A percentile compares a stretch with the other conserved stretches of the same genome.
These are phyloP conservation scores for Lates calcarifer DNA, from an alignment of 2,113 vertebrate species.

Conservation along the genomic window DNA sequence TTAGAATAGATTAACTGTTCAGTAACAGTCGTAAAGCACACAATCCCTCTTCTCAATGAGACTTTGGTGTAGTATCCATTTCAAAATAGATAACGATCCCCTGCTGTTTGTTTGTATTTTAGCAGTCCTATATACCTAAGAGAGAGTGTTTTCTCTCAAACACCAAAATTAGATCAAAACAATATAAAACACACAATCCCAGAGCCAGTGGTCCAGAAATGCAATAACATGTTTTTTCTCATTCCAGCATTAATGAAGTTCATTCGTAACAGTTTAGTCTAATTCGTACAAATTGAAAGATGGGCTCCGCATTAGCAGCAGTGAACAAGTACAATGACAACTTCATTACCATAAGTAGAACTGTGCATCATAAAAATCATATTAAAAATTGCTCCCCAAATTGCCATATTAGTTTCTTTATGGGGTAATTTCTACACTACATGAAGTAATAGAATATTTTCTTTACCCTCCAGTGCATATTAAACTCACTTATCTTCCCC, in stretches of 20 bases:
- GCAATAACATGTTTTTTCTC: conserved; percentile 79
- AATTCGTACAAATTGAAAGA: conserved; percentile 92
- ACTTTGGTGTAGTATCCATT: conserved; percentile 67
- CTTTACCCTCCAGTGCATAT: conserved; percentile 99
- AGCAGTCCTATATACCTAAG: conserved; percentile 72
- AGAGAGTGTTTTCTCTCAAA: conserved; percentile 73
- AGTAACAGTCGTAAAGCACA: conserved; percentile 60
- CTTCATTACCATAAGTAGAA: conserved; percentile 99
- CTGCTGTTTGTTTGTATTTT: conserved; percentile 81
- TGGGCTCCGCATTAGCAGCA: conserved; percentile 92
- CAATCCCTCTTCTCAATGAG: conserved; percentile 77
- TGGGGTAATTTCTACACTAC: conserved; percentile 98
- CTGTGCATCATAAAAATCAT: conserved; percentile 98
- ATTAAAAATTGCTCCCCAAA: conserved; percentile 99
- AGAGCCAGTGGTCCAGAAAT: conserved; percentile 80
- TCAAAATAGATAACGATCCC: conserved; percentile 74
- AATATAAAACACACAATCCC: conserved; percentile 81
- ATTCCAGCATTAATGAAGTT: conserved; percentile 87
- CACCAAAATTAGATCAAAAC: conserved; percentile 81
- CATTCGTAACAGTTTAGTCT: conserved; percentile 87
- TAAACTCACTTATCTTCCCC: conserved; percentile 99
- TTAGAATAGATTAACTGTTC: conserved; percentile 65
- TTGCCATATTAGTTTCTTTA: conserved; percentile 99
- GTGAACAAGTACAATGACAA: conserved; percentile 98
- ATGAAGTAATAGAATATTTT: conserved; percentile 99